These are phyloP conservation scores for Ips nitidus DNA, from an alignment of 1,140 invertebrate species.

Conservation along the genomic window DNA sequence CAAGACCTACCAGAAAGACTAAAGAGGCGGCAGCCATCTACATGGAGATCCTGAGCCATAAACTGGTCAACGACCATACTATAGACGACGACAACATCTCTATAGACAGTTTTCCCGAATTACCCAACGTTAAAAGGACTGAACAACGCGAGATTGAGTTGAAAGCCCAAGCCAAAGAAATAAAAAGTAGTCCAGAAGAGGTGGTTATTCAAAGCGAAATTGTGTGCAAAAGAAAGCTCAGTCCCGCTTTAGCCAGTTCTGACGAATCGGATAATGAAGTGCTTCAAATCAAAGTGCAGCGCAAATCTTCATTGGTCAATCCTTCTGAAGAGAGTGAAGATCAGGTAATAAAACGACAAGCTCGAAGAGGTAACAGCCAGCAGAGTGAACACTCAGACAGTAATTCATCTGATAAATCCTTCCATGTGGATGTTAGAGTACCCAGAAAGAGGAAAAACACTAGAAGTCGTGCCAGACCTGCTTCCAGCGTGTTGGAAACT, in stretches of 20 bases:
- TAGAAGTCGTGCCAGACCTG: slow-evolving; percentile 29
- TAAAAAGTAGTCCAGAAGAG: slow-evolving; percentile 44
- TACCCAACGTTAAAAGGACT: slow-evolving; percentile 64
- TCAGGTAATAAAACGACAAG: slow-evolving; percentile 28
- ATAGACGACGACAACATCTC: slow-evolving; percentile 65
- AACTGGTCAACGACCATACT: slow-evolving; percentile 59
- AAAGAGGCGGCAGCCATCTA: slow-evolving; percentile 75
- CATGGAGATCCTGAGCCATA: slow-evolving; percentile 73
- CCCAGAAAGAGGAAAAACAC: slow-evolving; percentile 42
- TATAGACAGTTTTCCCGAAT: slow-evolving; percentile 66
- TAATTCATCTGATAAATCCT: slow-evolving; percentile 43
- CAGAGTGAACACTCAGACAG: slow-evolving; percentile 23
- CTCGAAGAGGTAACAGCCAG: slow-evolving; percentile 30
- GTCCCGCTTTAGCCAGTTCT: background rate
- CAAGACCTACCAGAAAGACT: slow-evolving; percentile 67
- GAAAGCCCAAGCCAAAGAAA: slow-evolving; percentile 51
- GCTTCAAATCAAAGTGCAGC: slow-evolving; percentile 20
- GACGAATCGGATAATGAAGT: slow-evolving; percentile 29
- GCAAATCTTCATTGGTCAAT: background rate
- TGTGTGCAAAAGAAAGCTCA: slow-evolving; percentile 13
- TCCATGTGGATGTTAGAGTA: slow-evolving; percentile 39
- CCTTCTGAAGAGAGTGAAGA: slow-evolving; percentile 1
- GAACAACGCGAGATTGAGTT: slow-evolving; percentile 64
- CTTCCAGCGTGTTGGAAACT: slow-evolving; percentile 13
- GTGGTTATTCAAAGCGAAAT: slow-evolving; percentile 33